Percentiles rank a stretch among this genome's conserved stretches.
These are phyloP conservation scores for Tragelaphus oryx DNA, from an alignment of 2,797 vertebrate species.

Conservation along the genomic window DNA sequence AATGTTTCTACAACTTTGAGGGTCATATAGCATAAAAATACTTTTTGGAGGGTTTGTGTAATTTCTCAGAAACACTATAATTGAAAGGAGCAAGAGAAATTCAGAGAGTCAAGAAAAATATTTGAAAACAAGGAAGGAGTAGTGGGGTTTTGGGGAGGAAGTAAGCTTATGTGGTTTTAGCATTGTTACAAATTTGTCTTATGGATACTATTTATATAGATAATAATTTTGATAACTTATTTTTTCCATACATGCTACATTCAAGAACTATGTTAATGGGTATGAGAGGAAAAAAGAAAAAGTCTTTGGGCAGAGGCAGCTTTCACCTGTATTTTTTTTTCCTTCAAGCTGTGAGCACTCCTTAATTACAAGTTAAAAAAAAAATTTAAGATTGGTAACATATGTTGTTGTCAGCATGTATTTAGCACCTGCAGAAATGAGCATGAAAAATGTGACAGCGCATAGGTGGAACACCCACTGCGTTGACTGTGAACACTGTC, in stretches of 20 bases:
- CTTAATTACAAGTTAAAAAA: slow-evolving; percentile 82
- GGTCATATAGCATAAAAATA: neutral
- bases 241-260: slow-evolving; percentile 40
- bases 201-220: slow-evolving; percentile 16
- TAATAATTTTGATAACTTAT: slow-evolving; percentile 32
- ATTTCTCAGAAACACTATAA: slow-evolving; percentile 12
- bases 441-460: slow-evolving; percentile 80
- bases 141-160: neutral
- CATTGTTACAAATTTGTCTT: slow-evolving; percentile 47
- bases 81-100: slow-evolving; percentile 29
- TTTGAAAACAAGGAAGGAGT: neutral
- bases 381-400: slow-evolving; percentile 83
- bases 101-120: slow-evolving; percentile 11
- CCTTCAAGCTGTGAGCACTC: slow-evolving; percentile 74
- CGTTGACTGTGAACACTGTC: slow-evolving; percentile 74
- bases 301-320: slow-evolving; percentile 70
- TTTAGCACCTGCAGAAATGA: slow-evolving; percentile 88
- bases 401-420: slow-evolving; percentile 86
- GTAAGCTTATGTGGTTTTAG: slow-evolving; percentile 41
- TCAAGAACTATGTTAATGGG: slow-evolving; percentile 59
- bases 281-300: slow-evolving; percentile 30
- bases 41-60: neutral
- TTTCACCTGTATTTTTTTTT: slow-evolving; percentile 79
- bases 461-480: slow-evolving; percentile 79
- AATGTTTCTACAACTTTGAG: slow-evolving; percentile 37